Conservation (phyloP, 2,888 invertebrate species). For the Drosophila incognita region DNA sequence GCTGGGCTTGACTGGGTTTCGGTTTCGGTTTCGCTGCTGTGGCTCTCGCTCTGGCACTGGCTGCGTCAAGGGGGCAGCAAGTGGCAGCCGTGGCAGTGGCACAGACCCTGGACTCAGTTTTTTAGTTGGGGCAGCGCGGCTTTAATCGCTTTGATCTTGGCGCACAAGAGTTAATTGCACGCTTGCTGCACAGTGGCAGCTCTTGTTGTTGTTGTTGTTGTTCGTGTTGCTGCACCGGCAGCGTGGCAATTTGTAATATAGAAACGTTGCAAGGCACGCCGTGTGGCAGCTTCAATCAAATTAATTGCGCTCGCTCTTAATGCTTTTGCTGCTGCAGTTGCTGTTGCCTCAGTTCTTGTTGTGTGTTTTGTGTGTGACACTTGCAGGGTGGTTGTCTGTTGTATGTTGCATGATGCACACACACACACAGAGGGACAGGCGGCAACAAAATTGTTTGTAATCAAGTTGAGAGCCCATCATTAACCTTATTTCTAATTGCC, state of each 20-base stretch:
- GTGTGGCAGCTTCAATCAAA: conserved; percentile 84
- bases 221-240: conserved; percentile 37
- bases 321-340: conserved; percentile 26
- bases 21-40: not conserved
- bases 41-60: conserved; percentile 1
- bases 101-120: conserved; percentile 11
- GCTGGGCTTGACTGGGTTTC: conserved; percentile 40
- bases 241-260: conserved; percentile 74
- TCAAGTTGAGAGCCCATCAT: conserved; percentile 60
- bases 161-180: conserved; percentile 83
- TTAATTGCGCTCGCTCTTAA: conserved; percentile 75
- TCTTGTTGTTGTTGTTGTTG: conserved; percentile 37
- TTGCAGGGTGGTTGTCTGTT: conserved; percentile 39
- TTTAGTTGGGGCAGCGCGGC: conserved; percentile 56
- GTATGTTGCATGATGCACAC: too few species aligned
- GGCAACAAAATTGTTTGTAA: conserved; percentile 54
- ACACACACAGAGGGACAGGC: conserved; percentile 10
- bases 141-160: conserved; percentile 84
- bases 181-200: conserved; percentile 79
- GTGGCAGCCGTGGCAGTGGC: conserved; percentile 6
- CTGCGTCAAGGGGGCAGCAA: conserved; percentile 3
- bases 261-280: conserved; percentile 74
- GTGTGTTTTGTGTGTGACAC: conserved; percentile 54
- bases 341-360: conserved; percentile 11
- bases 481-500: conserved; percentile 68